Percentiles rank a stretch among this genome's conserved stretches.
Evolutionary conservation across 1,140 invertebrate species (phyloP).

Genomic region (Holcopasites calliopsidis): DNA sequence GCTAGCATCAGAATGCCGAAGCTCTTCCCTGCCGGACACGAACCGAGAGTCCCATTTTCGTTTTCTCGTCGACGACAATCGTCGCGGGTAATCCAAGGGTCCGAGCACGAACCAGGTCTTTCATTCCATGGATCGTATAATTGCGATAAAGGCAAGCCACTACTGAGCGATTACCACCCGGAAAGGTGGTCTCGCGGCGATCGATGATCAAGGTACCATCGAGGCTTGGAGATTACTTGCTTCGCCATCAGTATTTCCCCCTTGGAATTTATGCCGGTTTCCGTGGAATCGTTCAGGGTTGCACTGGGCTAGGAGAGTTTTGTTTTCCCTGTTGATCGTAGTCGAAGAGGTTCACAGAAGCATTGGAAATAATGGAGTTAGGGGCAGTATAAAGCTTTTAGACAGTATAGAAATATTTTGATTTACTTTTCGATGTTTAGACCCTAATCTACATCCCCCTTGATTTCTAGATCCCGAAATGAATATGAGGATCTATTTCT

Average conservation of each 20-base stretch:
- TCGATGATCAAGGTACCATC: slow-evolving; percentile 45
- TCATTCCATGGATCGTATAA: neutral
- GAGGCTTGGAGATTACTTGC: slow-evolving; percentile 11
- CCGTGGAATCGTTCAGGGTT: neutral
- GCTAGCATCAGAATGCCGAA: slow-evolving; percentile 48
- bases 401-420: no score
- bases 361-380: no score
- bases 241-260: neutral
- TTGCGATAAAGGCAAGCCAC: neutral
- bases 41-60: neutral
- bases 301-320: neutral
- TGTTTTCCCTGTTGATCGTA: no score
- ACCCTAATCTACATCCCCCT: no score
- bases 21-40: neutral
- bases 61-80: neutral
- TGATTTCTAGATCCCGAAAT: no score
- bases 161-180: slow-evolving; percentile 40
- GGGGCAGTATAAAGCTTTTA: no score
- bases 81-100: neutral
- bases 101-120: slow-evolving; percentile 13
- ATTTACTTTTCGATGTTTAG: no score
- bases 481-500: no score
- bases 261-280: neutral
- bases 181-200: slow-evolving; percentile 62
- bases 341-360: no score